Percentiles rank a stretch among this genome's conserved stretches.
Conservation (phyloP, 2,888 invertebrate genomes). For the Cerastoderma edule region DNA sequence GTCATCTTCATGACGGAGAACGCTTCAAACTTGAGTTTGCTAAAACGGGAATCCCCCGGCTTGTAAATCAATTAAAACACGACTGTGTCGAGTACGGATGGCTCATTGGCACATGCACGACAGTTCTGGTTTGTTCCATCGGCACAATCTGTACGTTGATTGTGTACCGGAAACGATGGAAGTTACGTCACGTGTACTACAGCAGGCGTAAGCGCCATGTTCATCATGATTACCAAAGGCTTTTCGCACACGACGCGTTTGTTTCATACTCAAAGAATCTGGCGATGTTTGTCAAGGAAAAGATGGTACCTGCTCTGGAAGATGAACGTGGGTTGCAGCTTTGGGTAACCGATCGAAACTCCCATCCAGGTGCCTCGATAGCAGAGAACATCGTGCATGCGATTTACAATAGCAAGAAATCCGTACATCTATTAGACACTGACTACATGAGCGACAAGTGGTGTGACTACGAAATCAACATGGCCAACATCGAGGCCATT, state of each 20-base stretch:
- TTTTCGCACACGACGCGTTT: slow-evolving; percentile 58
- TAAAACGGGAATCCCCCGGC: neutral
- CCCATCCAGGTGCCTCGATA: slow-evolving; percentile 43
- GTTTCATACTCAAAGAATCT: slow-evolving; percentile 48
- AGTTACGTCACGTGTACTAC: slow-evolving; percentile 53
- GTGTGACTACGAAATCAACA: slow-evolving; percentile 61
- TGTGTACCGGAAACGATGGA: slow-evolving; percentile 52
- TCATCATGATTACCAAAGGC: slow-evolving; percentile 42
- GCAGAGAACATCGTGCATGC: slow-evolving; percentile 58
- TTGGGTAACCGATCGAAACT: slow-evolving; percentile 54
- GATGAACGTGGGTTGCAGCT: slow-evolving; percentile 27
- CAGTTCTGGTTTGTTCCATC: neutral
- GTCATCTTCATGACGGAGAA: neutral
- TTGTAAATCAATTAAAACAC: neutral
- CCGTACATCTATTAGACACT: slow-evolving; percentile 46
- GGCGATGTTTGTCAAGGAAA: slow-evolving; percentile 44
- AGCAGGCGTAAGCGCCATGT: slow-evolving; percentile 34
- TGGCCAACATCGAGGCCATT: slow-evolving; percentile 49
- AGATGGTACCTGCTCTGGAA: slow-evolving; percentile 50
- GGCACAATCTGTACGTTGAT: slow-evolving; percentile 9
- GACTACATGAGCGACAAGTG: slow-evolving; percentile 45
- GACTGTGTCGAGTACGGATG: slow-evolving; percentile 10
- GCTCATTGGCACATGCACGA: neutral
- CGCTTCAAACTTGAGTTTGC: neutral
- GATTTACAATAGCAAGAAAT: slow-evolving; percentile 49